Evolutionary conservation across 2,888 invertebrate species (phyloP), one percentile per base, ranked within the genome.

Genomic region (Priocnemis perturbator): DNA sequence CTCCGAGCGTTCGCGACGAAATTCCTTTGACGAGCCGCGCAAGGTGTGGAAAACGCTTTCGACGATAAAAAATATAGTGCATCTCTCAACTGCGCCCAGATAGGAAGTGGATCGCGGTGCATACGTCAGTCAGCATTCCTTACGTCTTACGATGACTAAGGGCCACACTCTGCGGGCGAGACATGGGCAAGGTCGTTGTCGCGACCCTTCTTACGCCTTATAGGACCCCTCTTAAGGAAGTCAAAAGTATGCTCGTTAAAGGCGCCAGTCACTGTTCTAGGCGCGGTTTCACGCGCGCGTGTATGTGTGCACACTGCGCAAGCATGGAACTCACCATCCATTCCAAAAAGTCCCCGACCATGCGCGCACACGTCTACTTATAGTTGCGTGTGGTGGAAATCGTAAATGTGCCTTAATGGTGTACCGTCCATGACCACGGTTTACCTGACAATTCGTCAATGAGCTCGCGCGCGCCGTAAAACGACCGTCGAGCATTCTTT

Each of bases 111-210:
- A 65, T 73, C 69, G 7, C 14, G 71, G 52, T 45, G 37, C 61
- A 73, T 47, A 68, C 68, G 73, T 79, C 67, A 62, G 70, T 67
- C 74, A 76, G 73, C 82, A 83, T 83, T 84, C 82, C 81, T 78
- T 55, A n/a, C n/a, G n/a, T n/a, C n/a, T n/a, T n/a, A n/a, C 71
- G 83, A 83, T 84, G 84, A 84, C 83, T 84, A 84, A 84, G 81
- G 78, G 69, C 76, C 76, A 63, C 71, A 64, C 71, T 71, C 61
- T 57, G 60, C 57, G 60, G 60, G 63, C 14, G 56, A 64, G 60
- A 65, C 68, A 74, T 79, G 77, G 77, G 72, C 82, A 82, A 83
- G 81, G 79, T 77, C 78, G 81, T 79, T 75, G 77, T 79, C 71
- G 70, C 72, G 79, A 76, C 76, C 76, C 76, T 82, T 70, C 71